A percentile compares a stretch with the other conserved stretches of the same genome.
Evolutionary conservation across 2,113 vertebrate genomes (phyloP).

Genomic region (Corythornis madagascariensis): DNA sequence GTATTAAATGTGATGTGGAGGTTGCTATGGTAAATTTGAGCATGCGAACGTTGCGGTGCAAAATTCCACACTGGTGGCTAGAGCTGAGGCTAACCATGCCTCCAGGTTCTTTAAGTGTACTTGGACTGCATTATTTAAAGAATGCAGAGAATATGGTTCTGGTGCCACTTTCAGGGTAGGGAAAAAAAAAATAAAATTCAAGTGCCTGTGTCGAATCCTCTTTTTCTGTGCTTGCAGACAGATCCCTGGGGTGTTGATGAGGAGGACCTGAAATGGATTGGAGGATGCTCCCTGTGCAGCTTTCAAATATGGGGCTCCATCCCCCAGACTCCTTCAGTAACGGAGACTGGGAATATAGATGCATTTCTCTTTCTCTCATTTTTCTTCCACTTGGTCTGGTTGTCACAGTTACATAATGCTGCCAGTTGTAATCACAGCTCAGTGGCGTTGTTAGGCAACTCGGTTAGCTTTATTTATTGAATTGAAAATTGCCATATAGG

Average conservation of each 20-base stretch:
- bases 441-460: slow-evolving; percentile 50
- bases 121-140: not conserved
- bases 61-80: slow-evolving; percentile 43
- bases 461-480: slow-evolving; percentile 34
- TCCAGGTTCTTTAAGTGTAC: slow-evolving; percentile 19
- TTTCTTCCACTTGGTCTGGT: not conserved
- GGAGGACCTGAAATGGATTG: not conserved
- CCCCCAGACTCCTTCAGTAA: slow-evolving; percentile 20
- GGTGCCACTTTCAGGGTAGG: not conserved
- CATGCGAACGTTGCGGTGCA: slow-evolving; percentile 35
- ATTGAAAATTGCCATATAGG: slow-evolving; percentile 54
- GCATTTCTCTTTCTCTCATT: not conserved
- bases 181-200: not conserved
- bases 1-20: slow-evolving; percentile 68
- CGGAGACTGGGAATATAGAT: slow-evolving; percentile 7
- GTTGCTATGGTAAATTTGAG: slow-evolving; percentile 67
- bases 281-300: not conserved
- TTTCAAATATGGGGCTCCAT: not conserved
- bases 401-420: slow-evolving; percentile 62
- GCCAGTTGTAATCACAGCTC: slow-evolving; percentile 48
- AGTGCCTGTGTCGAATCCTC: not conserved
- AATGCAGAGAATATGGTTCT: not conserved
- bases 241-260: not conserved
- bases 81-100: not conserved
- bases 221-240: not conserved